A percentile compares a stretch with the other conserved stretches of the same genome.
These are phyloP conservation scores for Ichneumon xanthorius DNA, from an alignment of 2,888 invertebrate genomes.

Conservation along the genomic window DNA sequence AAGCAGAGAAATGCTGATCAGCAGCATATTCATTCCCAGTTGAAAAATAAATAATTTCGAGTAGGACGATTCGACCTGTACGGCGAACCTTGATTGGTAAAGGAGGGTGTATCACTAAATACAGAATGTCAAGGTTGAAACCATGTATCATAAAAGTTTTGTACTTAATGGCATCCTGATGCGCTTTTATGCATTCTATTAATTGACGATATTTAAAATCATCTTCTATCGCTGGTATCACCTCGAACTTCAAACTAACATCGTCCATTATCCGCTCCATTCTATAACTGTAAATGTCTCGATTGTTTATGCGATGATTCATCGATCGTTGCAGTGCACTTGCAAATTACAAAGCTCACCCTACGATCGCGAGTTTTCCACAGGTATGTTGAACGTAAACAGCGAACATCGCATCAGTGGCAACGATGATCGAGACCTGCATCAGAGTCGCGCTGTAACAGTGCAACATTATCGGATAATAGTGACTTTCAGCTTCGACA, in stretches of 20 bases:
- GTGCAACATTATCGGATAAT: constrained; percentile 41
- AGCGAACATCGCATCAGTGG: constrained; percentile 24
- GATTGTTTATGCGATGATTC: too few species aligned
- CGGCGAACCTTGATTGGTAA: not conserved
- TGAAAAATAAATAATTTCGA: not conserved
- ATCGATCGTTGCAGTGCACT: not conserved
- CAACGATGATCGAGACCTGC: not conserved
- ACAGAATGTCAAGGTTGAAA: not conserved
- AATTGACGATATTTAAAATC: not conserved
- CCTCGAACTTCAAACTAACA: not conserved
- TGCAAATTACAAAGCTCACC: constrained; percentile 1
- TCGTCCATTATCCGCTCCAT: not conserved
- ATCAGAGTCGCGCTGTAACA: constrained; percentile 26
- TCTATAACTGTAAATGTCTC: not conserved
- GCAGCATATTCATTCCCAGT: not conserved
- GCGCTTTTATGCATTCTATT: not conserved
- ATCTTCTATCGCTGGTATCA: not conserved
- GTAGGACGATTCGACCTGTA: not conserved
- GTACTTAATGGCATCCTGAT: constrained; percentile 4
- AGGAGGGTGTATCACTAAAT: not conserved
- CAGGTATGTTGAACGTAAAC: constrained; percentile 23
- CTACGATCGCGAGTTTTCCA: constrained; percentile 16
- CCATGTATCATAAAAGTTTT: not conserved
- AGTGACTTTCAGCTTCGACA: constrained; percentile 22
- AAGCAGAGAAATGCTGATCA: not conserved